These are phyloP conservation scores for Heterocephalus glaber DNA, from an alignment of 2,113 vertebrate genomes.

Conservation along the genomic window DNA sequence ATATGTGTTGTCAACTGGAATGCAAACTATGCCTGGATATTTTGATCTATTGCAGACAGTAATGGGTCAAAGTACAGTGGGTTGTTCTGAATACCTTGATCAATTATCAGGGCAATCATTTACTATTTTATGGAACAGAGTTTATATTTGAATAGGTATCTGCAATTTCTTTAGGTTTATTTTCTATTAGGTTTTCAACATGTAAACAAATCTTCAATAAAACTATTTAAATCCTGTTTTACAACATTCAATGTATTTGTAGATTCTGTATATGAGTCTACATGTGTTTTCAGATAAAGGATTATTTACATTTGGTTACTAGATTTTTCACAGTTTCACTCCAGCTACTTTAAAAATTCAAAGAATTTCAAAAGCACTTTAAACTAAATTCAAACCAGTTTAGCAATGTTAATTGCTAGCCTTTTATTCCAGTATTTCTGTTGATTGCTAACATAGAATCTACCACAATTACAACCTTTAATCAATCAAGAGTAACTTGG, in stretches of 20 bases:
- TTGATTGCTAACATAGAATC: not conserved
- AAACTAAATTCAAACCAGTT: not conserved
- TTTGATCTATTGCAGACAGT: not conserved
- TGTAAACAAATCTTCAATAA: not conserved
- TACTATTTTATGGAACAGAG: not conserved
- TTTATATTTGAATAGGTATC: not conserved
- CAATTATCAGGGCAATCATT: not conserved
- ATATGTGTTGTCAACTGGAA: not conserved
- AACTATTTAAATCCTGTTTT: not conserved
- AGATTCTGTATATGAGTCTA: not conserved
- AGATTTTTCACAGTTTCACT: not conserved
- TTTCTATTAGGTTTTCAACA: not conserved
- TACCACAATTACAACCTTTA: not conserved
- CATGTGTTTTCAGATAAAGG: not conserved
- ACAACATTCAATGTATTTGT: not conserved
- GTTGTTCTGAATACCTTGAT: not conserved
- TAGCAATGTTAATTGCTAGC: not conserved
- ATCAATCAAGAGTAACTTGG: not conserved
- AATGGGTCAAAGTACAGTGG: not conserved
- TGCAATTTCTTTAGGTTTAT: slow-evolving; percentile 5
- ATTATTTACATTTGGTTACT: slow-evolving; percentile 4
- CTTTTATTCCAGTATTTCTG: not conserved
- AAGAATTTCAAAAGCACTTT: not conserved
- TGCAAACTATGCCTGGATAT: not conserved
- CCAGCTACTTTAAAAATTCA: not conserved